Base-by-base conservation (phyloP, 2,888 invertebrate genomes). In the Habroteleia sp. region DNA sequence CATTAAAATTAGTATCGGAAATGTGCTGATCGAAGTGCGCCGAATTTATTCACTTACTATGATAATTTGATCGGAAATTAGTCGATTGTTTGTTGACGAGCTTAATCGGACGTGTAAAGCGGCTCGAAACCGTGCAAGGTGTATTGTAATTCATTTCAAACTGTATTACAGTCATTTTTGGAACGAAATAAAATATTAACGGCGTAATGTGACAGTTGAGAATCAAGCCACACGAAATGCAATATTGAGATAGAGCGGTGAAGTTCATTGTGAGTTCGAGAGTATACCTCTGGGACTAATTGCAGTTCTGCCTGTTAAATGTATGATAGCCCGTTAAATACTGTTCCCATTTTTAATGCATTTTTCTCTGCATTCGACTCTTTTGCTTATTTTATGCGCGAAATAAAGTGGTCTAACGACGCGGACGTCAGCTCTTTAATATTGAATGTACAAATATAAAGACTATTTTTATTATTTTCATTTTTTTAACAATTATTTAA, bases 251-350 rank as follows among this genome's bases (percentile, higher is more conserved):
- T 54, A 48, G 52, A 35, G 27, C 71, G 48, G 31, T 23, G 58
- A 72, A 72, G 63, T 65, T 72, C 58, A 50, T 58, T 42, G 56
- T 14, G 65, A 65, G 39, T 50, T 46, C 50, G 35, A 33, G 33
- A 63, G 54, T 52, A 58, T 42, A 50, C 63, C 72, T 65, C 11
- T 42, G 72, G 72, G 72, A 63, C 56, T 72, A 72, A 72, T 72
- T 65, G 58, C 72, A 56, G 42, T 65, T 13, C 52, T 52, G 65
- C 23, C 44, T 72, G 58, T 73, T 65, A 73, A 73, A 73, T 37
- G 44, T 52, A 65, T 44, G 58, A 73, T 52, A 10, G 56, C 35
- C 65, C 31, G 50, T 65, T 72, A 65, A 72, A 65, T 37, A 58
- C 58, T 13, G 35, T 48, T 72, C 48, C 65, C 42, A 58, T 72